phyloP scores from a whole-genome alignment of 2,797 vertebrate genomes.

The Anabacerthia variegaticeps region DNA sequence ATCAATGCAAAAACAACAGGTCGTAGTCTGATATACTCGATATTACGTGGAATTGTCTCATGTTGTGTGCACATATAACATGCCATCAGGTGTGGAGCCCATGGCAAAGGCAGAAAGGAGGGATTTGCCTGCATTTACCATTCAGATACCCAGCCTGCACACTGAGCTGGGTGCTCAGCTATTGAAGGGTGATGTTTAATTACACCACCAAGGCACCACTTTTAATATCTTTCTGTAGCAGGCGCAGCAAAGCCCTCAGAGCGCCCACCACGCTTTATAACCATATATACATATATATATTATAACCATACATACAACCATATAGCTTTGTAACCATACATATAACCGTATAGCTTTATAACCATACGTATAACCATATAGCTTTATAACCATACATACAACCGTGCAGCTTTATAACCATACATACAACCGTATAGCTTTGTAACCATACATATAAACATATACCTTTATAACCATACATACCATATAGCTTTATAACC shows the following conservation, averaged over 20 bases:
- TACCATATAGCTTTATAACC: background rate
- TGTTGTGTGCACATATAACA: background rate
- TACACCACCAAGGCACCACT: background rate
- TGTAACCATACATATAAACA: too few species aligned
- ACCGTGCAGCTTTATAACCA: too few species aligned
- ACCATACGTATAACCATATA: too few species aligned
- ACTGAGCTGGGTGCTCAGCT: background rate
- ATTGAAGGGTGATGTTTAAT: background rate
- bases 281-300: too few species aligned
- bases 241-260: background rate
- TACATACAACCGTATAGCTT: too few species aligned
- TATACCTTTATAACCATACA: too few species aligned
- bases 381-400: too few species aligned
- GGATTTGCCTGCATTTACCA: background rate
- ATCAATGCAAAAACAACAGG: background rate
- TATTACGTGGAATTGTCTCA: background rate
- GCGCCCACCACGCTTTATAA: background rate
- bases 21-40: fast-evolving
- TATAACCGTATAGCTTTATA: too few species aligned
- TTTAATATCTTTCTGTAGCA: background rate
- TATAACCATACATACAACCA: too few species aligned
- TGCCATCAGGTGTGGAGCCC: background rate
- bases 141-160: background rate
- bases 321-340: background rate
- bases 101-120: background rate